Evolutionary conservation across 2,888 invertebrate genomes (phyloP), one percentile per base, ranked within the genome.

Genomic region (Pogonocherus hispidulus): DNA sequence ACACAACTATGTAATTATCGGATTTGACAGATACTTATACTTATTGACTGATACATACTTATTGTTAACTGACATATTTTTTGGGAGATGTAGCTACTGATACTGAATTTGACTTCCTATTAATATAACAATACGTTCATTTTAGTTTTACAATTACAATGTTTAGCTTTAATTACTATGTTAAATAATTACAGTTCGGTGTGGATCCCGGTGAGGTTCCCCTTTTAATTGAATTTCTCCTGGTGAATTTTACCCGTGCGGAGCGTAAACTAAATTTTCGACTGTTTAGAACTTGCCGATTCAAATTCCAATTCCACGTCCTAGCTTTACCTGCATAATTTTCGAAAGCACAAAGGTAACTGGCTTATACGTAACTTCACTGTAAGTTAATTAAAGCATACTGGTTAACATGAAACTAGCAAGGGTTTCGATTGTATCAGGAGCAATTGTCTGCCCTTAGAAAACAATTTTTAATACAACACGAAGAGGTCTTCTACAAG

Each of bases 181-280:
- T 37, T 37, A 55, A 55, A 20, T 41, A 41, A 55, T 41, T 55
- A 55, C 55, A 55, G 37, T 37, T 37, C 37, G 18, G 32, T 16
- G 11, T 37, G 37, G 37, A 41, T 19, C 35, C 9, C 14, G 55
- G 19, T 18, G 14, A 20, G 55, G 37, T 55, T 35, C n/a, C 54
- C 35, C 55, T 55, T 6, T 20, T 55, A 37, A 55, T 55, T 55
- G 9, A 55, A 55, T 55, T 55, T 55, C 37, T 1, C 35, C 9
- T 8, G 37, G n/a, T 14, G 19, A 37, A 20, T 41, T 55, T 55
- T 37, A 20, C 55, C 19, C 27, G 27, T 41, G 55, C 18, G 37
- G 20, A 19, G 35, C 16, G 32, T 32, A 32, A 55, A 55, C 37
- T 55, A 9, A 55, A 55, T 35, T n/a, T 11, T 20, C 8, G 20